Percentiles rank a stretch among this genome's conserved stretches.
These are phyloP conservation scores for Trichacis sp. DNA, from an alignment of 2,888 invertebrate genomes.

Conservation along the genomic window DNA sequence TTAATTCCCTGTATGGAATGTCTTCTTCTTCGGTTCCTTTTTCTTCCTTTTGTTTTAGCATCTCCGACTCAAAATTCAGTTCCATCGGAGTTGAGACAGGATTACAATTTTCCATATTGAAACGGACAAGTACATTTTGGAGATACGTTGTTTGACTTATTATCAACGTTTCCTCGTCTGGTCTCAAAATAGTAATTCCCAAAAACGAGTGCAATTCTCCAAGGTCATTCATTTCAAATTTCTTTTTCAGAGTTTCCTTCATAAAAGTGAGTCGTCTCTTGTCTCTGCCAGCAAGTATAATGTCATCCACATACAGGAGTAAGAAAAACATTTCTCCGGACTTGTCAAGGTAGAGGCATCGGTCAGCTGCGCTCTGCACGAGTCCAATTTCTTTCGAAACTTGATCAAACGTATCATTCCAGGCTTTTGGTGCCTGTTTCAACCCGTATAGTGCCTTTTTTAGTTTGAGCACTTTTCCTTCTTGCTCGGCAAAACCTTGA, in stretches of 20 bases:
- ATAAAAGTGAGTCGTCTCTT: neutral
- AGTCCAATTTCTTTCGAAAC: slow-evolving; percentile 4
- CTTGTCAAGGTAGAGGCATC: neutral
- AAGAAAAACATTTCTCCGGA: too few species aligned
- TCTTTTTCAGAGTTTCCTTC: slow-evolving; percentile 33
- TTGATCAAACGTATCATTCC: slow-evolving; percentile 49
- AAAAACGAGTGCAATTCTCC: slow-evolving; percentile 46
- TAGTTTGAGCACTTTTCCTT: slow-evolving; percentile 44
- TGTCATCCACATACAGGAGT: too few species aligned
- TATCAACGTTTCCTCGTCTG: neutral
- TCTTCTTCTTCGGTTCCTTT: neutral
- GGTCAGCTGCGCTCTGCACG: neutral
- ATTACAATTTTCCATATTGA: neutral
- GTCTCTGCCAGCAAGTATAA: too few species aligned
- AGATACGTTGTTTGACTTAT: neutral
- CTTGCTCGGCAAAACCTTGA: slow-evolving; percentile 10
- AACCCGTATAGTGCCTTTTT: slow-evolving; percentile 51
- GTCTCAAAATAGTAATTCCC: slow-evolving; percentile 45
- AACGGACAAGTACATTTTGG: neutral
- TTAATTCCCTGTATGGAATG: slow-evolving; percentile 33
- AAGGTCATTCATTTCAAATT: slow-evolving; percentile 51
- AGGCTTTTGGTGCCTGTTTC: slow-evolving; percentile 50
- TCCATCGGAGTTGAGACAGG: neutral
- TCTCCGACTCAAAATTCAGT: too few species aligned
- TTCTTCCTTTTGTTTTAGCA: neutral